These are phyloP conservation scores for Monarcha castaneiventris DNA, from an alignment of 2,113 vertebrate genomes.

Conservation along the genomic window DNA sequence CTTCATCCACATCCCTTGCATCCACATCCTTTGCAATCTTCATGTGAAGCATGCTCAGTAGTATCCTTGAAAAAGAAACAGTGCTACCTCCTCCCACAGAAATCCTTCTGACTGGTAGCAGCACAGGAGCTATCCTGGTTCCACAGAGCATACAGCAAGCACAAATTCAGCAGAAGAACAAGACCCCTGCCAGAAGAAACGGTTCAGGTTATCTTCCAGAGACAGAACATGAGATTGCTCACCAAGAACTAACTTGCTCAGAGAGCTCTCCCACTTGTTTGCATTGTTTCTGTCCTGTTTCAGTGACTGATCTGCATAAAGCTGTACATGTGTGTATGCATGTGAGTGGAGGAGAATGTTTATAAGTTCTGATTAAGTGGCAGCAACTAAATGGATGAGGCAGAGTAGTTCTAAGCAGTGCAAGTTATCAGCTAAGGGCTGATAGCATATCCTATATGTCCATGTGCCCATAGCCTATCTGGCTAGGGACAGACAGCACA, in stretches of 20 bases:
- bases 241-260: not conserved
- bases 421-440: not conserved
- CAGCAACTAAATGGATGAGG: not conserved
- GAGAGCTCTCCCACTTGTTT: not conserved
- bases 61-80: not conserved
- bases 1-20: not conserved
- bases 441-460: too few species aligned
- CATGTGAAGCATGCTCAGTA: not conserved
- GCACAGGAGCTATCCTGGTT: not conserved
- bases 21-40: not conserved
- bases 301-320: not conserved
- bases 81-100: not conserved
- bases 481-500: not conserved
- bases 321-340: fast-evolving
- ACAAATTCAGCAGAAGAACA: not conserved
- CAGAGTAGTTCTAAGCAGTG: not conserved
- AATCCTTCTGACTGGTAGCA: not conserved
- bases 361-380: not conserved
- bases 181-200: not conserved
- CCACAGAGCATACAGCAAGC: not conserved
- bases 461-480: not conserved
- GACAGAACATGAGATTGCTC: not conserved
- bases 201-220: not conserved
- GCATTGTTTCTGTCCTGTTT: not conserved
- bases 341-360: not conserved